Evolutionary conservation across 2,113 vertebrate species (phyloP), one percentile per base, ranked within the genome.

Genomic region (Cephalopholis sonnerati): DNA sequence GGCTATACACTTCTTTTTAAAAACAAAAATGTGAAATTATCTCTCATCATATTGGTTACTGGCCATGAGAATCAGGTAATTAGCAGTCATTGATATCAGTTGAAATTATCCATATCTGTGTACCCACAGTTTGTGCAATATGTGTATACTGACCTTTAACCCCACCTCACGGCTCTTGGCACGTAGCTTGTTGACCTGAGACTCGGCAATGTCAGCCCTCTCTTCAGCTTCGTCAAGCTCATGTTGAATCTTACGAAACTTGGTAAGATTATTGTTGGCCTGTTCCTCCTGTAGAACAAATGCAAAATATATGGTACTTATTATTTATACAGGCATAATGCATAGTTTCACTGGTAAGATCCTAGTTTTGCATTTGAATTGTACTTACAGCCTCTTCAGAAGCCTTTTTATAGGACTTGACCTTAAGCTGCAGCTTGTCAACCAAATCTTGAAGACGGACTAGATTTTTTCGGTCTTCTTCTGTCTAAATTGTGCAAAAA

Each of bases 151-250:
- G 22, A 93, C 94, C 93, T 95, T 95, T 77, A 91, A 83, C 50
- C 93, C 90, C 12, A 50, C 17, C 4, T 50, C 48, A 50, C 48
- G 48, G 16, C 1, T 50, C 48, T 50, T 50, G 17, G 48, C 48
- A 50, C 48, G 48, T 11, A 95, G 67, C 68, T 95, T 95, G 91
- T 95, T 95, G 92, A 95, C 94, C 84, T 95, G 95, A 15, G 48
- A 50, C 16, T 50, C 48, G 5, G 48, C 48, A 5, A 50, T 50
- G 17, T 50, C 48, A 6, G 48, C 48, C 5, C 48, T 50, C 48
- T 50, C 48, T 15, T 50, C 48, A 5, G 48, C 48, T 50, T 50
- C 48, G 18, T 50, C 48, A 50, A 50, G 48, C 48, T 50, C 48
- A 50, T 50, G 48, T 64, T 92, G 93, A 17, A 93, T 25, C 76